A percentile compares a stretch with the other conserved stretches of the same genome.
phyloP scores from a whole-genome alignment of 2,113 vertebrate species.

The Bujurquina vittata region DNA sequence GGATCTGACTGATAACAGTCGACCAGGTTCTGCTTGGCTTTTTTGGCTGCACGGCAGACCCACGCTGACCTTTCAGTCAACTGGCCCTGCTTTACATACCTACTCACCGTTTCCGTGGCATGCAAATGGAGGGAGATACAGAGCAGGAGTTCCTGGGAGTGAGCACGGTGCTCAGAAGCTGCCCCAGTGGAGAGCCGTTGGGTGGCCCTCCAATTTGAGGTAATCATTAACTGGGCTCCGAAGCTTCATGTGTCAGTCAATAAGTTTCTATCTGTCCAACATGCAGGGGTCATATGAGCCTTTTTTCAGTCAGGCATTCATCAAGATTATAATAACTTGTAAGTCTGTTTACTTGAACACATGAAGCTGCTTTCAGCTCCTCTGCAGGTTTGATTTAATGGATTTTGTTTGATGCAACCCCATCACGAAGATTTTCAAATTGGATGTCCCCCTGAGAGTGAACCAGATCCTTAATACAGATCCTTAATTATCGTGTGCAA shows the following conservation, averaged over 20 bases:
- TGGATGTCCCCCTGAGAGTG: neutral
- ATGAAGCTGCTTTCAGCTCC: neutral
- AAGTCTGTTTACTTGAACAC: neutral
- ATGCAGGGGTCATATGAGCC: neutral
- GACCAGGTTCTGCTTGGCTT: conserved; percentile 19
- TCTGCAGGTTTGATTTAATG: neutral
- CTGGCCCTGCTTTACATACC: conserved; percentile 76
- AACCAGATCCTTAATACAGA: too few relatives aligned
- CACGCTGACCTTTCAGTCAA: conserved; percentile 78
- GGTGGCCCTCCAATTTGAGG: neutral
- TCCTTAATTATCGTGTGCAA: too few relatives aligned
- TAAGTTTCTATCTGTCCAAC: neutral
- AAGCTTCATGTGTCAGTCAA: neutral
- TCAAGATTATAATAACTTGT: too few relatives aligned
- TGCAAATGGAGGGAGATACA: conserved; percentile 71
- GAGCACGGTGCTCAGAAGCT: neutral
- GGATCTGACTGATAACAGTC: conserved; percentile 57
- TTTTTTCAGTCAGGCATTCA: neutral
- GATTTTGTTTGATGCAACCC: neutral
- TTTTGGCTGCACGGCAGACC: conserved; percentile 24
- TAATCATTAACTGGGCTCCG: neutral
- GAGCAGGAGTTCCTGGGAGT: conserved; percentile 45
- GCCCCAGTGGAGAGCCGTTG: neutral
- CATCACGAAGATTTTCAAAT: too few relatives aligned
- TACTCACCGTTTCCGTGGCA: conserved; percentile 62